Conservation (phyloP, 2,888 invertebrate genomes). For the Lepidonotus clava region DNA sequence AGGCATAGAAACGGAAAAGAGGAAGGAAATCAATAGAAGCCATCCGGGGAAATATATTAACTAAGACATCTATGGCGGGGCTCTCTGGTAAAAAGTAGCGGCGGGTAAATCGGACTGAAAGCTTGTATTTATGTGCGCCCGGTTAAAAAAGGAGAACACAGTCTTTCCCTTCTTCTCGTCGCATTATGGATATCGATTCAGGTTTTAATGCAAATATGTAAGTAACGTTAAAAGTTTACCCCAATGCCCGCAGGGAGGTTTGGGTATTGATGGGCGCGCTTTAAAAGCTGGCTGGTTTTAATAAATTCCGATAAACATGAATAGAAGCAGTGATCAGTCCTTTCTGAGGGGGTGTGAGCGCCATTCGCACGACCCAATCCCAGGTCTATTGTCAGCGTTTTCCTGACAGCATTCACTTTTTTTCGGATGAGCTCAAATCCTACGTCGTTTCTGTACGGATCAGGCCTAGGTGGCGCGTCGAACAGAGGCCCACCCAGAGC, state of each 20-base stretch:
- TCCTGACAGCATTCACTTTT: not conserved
- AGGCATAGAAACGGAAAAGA: slow-evolving; percentile 41
- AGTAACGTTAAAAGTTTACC: slow-evolving; percentile 39
- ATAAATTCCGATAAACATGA: slow-evolving; percentile 50
- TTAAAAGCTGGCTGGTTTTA: slow-evolving; percentile 36
- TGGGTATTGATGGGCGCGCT: not conserved
- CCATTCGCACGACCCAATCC: no score
- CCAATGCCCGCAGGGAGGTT: not conserved
- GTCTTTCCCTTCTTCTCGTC: slow-evolving; percentile 9
- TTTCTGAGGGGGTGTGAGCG: not conserved
- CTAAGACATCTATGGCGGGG: not conserved
- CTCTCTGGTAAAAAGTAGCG: not conserved
- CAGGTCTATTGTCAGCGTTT: slow-evolving; percentile 2
- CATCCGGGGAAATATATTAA: slow-evolving; percentile 47
- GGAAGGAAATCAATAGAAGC: slow-evolving; percentile 45
- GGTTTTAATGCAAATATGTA: slow-evolving; percentile 53
- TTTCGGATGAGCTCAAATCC: not conserved
- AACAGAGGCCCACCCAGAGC: not conserved
- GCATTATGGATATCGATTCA: slow-evolving; percentile 42
- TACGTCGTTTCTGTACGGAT: not conserved
- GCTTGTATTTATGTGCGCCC: slow-evolving; percentile 34
- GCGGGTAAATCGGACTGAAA: slow-evolving; percentile 32
- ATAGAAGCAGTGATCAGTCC: slow-evolving; percentile 1
- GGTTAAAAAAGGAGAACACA: not conserved
- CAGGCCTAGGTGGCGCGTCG: not conserved